These are phyloP conservation scores for Eugnorisma glareosa DNA, from an alignment of 2,888 invertebrate species.

Conservation along the genomic window DNA sequence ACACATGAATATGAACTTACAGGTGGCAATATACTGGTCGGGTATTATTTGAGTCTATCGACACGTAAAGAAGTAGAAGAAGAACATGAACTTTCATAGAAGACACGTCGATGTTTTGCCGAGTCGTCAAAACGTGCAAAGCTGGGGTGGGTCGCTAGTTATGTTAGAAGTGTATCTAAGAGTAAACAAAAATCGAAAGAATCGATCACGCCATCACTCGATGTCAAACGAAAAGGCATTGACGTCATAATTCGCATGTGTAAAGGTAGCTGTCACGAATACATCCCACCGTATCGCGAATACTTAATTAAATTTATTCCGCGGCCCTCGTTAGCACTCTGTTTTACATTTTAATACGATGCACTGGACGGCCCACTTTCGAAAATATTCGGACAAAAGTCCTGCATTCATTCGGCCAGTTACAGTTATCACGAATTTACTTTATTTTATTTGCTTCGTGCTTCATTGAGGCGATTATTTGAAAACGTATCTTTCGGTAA, in stretches of 20 bases:
- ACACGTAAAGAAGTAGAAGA: no score
- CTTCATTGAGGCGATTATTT: slow-evolving; percentile 41
- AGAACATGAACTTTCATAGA: neutral
- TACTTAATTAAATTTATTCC: slow-evolving; percentile 59
- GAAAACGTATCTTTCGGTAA: slow-evolving; percentile 13
- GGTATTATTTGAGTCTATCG: no score
- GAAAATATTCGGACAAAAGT: slow-evolving; percentile 26
- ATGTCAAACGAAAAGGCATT: neutral
- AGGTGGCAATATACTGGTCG: no score
- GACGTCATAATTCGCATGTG: slow-evolving; percentile 6
- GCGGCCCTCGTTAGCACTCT: slow-evolving; percentile 42
- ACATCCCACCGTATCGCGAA: slow-evolving; percentile 18
- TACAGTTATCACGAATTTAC: slow-evolving; percentile 39
- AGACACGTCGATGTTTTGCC: neutral
- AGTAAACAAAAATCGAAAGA: no score
- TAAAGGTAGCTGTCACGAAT: slow-evolving; percentile 8
- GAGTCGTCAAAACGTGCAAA: neutral
- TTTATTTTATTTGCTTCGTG: slow-evolving; percentile 43
- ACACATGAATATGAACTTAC: neutral
- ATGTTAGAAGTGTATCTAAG: neutral
- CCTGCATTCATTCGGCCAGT: slow-evolving; percentile 21
- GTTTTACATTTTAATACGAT: slow-evolving; percentile 63
- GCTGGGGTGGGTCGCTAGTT: neutral
- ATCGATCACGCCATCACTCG: neutral
- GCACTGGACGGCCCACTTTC: slow-evolving; percentile 34